Percentiles rank a stretch among this genome's conserved stretches.
These are phyloP conservation scores for Atta texana DNA, from an alignment of 1,140 invertebrate genomes.

Conservation along the genomic window DNA sequence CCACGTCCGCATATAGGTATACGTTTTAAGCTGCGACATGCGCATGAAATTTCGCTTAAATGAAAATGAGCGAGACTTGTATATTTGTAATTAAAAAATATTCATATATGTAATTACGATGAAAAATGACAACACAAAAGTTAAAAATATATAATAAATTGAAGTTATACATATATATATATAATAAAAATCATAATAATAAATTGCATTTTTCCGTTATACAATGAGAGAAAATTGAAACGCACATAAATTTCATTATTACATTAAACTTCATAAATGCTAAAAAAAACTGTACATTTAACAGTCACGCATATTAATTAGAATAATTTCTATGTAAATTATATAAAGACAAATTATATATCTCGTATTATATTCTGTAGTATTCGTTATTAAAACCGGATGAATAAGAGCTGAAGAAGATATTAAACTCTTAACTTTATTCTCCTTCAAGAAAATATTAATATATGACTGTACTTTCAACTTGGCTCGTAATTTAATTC, in stretches of 20 bases:
- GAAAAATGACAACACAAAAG: not conserved
- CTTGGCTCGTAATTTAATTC: slow-evolving; percentile 59
- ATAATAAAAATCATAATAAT: not conserved
- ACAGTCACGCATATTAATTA: not conserved
- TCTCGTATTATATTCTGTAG: slow-evolving; percentile 1
- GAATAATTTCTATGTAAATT: slow-evolving; percentile 10
- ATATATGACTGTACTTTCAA: slow-evolving; percentile 44
- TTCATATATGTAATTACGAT: not conserved
- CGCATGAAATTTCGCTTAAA: not conserved
- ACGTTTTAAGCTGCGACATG: not conserved
- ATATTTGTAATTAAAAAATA: slow-evolving; percentile 3
- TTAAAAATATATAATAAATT: not conserved
- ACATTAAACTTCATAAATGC: not conserved
- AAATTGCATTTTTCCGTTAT: not conserved
- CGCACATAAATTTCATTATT: slow-evolving; percentile 2
- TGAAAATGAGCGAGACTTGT: not conserved
- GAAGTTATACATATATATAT: not conserved
- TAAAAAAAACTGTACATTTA: slow-evolving; percentile 24
- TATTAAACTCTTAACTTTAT: slow-evolving; percentile 41
- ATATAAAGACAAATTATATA: not conserved
- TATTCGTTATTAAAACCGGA: slow-evolving; percentile 14
- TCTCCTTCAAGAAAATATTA: slow-evolving; percentile 47
- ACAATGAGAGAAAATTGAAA: slow-evolving; percentile 5
- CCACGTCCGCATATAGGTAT: not conserved
- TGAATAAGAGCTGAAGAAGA: not conserved